Evolutionary conservation across 2,888 invertebrate genomes (phyloP).

Genomic region (Dynastes hyllus): DNA sequence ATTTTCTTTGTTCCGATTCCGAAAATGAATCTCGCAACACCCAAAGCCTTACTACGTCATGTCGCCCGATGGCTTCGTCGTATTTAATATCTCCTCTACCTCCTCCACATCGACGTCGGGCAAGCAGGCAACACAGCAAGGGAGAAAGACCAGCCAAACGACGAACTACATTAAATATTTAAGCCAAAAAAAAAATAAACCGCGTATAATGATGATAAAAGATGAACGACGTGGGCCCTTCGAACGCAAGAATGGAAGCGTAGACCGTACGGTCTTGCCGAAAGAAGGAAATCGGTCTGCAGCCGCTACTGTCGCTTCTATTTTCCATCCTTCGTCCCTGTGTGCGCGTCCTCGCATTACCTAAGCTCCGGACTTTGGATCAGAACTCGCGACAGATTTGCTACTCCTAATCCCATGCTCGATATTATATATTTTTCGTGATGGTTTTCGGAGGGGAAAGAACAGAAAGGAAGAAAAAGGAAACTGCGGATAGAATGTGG

Average conservation of each 20-base stretch:
- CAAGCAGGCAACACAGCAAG: not conserved
- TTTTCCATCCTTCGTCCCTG: constrained; percentile 49
- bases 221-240: constrained; percentile 52
- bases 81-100: constrained; percentile 36
- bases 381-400: constrained; percentile 69
- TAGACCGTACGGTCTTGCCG: constrained; percentile 4
- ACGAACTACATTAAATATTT: constrained; percentile 58
- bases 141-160: constrained; percentile 11
- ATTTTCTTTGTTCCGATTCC: not conserved
- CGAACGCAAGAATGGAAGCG: constrained; percentile 27
- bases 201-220: constrained; percentile 55
- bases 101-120: constrained; percentile 15
- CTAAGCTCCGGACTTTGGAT: constrained; percentile 65
- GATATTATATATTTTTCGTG: constrained; percentile 65
- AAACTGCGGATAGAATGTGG: constrained; percentile 20
- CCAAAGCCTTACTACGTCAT: constrained; percentile 4
- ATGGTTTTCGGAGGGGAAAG: constrained; percentile 18
- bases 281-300: constrained; percentile 25
- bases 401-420: constrained; percentile 69
- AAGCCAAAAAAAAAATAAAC: constrained; percentile 56
- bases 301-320: not conserved
- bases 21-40: constrained; percentile 13
- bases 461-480: not conserved
- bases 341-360: constrained; percentile 61
- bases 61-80: constrained; percentile 34